A percentile compares a stretch with the other conserved stretches of the same genome.
Conservation (phyloP, 2,888 invertebrate species). For the Cotesia congregata region DNA sequence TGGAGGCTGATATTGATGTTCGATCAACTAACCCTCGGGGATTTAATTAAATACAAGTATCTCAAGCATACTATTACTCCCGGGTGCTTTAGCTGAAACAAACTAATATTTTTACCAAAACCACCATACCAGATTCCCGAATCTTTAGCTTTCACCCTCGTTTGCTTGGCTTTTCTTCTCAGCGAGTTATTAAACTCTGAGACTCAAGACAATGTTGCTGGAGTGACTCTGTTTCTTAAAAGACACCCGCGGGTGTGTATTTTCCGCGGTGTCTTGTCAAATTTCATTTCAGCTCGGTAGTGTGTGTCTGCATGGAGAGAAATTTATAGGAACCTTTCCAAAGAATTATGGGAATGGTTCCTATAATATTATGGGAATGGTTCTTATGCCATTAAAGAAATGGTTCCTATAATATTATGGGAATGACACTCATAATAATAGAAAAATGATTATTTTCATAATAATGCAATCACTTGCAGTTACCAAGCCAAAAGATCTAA, state of each 20-base stretch:
- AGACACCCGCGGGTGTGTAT: background rate
- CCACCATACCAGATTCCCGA: constrained; percentile 15
- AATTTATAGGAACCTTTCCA: too few species aligned
- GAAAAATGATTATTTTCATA: too few species aligned
- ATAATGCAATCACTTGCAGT: too few species aligned
- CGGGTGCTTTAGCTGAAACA: constrained; percentile 33
- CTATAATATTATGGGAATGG: too few species aligned
- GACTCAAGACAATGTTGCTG: background rate
- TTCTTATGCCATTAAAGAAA: too few species aligned
- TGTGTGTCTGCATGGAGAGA: too few species aligned
- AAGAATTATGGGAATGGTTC: too few species aligned
- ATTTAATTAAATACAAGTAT: constrained; percentile 69
- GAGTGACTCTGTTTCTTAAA: background rate
- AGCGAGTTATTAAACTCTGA: constrained; percentile 21
- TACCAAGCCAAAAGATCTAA: too few species aligned
- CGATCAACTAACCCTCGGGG: constrained; percentile 67
- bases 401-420: too few species aligned
- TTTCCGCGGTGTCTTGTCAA: background rate
- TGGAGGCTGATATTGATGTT: constrained; percentile 63
- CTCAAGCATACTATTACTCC: constrained; percentile 49
- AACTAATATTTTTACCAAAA: constrained; percentile 60
- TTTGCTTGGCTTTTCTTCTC: background rate
- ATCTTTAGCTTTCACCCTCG: constrained; percentile 1
- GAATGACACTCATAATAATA: too few species aligned
- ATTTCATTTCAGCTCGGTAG: too few species aligned